Conservation (phyloP, 2,888 invertebrate genomes). For the Trilocha varians region DNA sequence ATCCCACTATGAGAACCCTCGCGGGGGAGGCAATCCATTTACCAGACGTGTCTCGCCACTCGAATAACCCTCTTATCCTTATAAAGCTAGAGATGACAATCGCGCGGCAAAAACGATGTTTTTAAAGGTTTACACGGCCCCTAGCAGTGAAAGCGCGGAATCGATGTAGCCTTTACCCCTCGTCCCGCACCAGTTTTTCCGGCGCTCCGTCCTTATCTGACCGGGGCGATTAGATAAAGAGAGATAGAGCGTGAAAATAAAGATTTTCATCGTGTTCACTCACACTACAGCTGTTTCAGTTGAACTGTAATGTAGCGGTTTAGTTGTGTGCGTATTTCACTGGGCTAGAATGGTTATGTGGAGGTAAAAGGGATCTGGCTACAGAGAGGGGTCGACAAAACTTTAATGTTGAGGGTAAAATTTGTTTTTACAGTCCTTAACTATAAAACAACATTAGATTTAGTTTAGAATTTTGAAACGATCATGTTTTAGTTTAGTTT, state of each 20-base stretch:
- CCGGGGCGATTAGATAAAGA: conserved; percentile 72
- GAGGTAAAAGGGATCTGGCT: conserved; percentile 46
- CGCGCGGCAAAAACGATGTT: conserved; percentile 63
- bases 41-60: conserved; percentile 45
- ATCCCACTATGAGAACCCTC: conserved; percentile 72
- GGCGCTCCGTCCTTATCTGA: conserved; percentile 72
- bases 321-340: conserved; percentile 45
- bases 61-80: conserved; percentile 56
- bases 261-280: conserved; percentile 74
- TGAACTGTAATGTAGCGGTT: conserved; percentile 33
- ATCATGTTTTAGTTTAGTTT: conserved; percentile 3
- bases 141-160: conserved; percentile 74
- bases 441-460: background rate
- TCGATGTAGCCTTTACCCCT: conserved; percentile 74
- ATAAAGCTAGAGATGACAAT: conserved; percentile 66
- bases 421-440: background rate
- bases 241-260: conserved; percentile 74
- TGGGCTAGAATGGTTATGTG: conserved; percentile 40
- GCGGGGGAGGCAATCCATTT: conserved; percentile 73
- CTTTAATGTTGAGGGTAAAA: conserved; percentile 37
- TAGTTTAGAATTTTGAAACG: background rate
- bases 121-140: conserved; percentile 74
- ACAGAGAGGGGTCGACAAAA: conserved; percentile 59
- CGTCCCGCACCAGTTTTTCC: conserved; percentile 71
- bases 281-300: conserved; percentile 58